Evolutionary conservation across 2,888 invertebrate genomes (phyloP), one percentile per base, ranked within the genome.

Genomic region (Chloroclysta siterata): DNA sequence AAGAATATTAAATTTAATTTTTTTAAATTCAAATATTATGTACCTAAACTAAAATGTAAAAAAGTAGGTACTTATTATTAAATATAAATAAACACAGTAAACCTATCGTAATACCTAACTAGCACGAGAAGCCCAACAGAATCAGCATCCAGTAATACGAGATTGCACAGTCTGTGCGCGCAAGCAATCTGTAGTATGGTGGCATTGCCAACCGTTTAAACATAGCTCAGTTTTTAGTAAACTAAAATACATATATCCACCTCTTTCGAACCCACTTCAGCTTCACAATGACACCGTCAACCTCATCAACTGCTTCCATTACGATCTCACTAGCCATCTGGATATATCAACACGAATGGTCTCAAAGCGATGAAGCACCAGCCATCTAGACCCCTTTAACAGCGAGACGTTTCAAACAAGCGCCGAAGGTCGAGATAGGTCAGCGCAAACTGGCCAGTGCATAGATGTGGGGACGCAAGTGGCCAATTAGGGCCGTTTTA

Each of bases 401-500:
- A 60, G 61, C 64, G 29, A n/a, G 22, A 22, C 33, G 29, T 44
- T n/a, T 17, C 41, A 33, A 41, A 51, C 33, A 58, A 50, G 41
- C n/a, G 50, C 44, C 36, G 65, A 62, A 67, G 63, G 62, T 47
- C 65, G 65, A 63, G 58, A 60, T 52, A 59, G 70, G 52, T 68
- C 72, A 42, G 42, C 22, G 22, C 53, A 2, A 22, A 63, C 52
- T 70, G 67, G 72, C 17, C 66, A 53, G 36, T 11, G 52, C 47
- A 33, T 51, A 51, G 51, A 33, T 36, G 65, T 66, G 70, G 65
- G 71, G 66, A 69, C 66, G 52, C 68, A 69, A 71, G 70, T 70
- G 72, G 66, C 69, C 72, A 72, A 72, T 72, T 72, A 72, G 70
- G 64, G 48, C 41, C 63, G 70, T 66, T 72, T 72, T 72, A 72